Conservation (phyloP, 1,140 invertebrate genomes). For the Geopemphigus sp. region DNA sequence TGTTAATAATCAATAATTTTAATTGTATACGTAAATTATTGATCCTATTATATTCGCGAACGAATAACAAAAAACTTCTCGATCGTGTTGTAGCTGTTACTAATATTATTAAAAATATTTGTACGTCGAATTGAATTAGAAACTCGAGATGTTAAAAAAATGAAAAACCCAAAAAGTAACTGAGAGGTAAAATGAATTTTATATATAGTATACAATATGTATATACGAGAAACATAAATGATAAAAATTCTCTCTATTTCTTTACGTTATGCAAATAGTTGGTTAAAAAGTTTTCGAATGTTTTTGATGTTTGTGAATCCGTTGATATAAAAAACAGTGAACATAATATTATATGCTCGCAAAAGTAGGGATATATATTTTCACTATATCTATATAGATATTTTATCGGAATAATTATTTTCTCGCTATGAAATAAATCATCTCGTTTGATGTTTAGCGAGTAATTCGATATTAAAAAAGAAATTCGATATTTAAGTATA, state of each 20-base stretch:
- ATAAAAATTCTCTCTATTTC: background rate
- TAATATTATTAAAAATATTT: background rate
- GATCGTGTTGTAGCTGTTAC: background rate
- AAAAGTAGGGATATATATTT: background rate
- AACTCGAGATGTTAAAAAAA: background rate
- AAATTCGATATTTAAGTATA: too few species aligned
- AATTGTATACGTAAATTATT: too few species aligned
- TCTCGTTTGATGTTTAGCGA: too few species aligned
- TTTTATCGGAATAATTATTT: constrained; percentile 3
- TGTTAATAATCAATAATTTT: too few species aligned
- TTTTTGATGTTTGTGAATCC: background rate
- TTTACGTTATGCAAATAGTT: background rate
- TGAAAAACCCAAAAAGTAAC: background rate
- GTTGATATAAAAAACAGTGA: background rate
- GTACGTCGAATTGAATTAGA: background rate
- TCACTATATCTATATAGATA: background rate
- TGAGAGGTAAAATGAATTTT: background rate
- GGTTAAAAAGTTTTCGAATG: background rate
- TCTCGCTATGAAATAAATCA: background rate
- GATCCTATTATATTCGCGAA: too few species aligned
- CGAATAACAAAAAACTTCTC: background rate
- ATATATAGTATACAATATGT: too few species aligned
- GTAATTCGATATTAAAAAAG: too few species aligned
- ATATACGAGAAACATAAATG: background rate
- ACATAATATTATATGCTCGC: background rate